phyloP scores from a whole-genome alignment of 2,113 vertebrate species.

The Callipepla squamata region DNA sequence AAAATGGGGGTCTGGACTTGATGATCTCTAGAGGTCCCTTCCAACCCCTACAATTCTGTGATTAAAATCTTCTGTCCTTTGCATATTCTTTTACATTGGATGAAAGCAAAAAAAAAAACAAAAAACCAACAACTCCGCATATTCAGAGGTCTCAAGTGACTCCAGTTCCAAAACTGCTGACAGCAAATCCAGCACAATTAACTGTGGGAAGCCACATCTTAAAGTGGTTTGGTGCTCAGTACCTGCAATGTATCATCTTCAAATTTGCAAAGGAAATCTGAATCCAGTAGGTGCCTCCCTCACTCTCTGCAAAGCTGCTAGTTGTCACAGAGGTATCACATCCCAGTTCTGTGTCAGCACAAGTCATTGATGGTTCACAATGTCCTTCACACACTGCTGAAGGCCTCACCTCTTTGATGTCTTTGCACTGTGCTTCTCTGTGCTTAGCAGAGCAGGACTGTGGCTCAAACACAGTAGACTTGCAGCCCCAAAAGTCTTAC shows the following conservation, averaged over 20 bases:
- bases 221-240: not conserved
- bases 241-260: not conserved
- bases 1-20: not conserved
- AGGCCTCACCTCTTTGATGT: not conserved
- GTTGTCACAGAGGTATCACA: not conserved
- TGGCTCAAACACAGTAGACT: not conserved
- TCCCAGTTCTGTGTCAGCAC: not conserved
- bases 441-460: not conserved
- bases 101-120: not conserved
- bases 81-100: not conserved
- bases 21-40: no score
- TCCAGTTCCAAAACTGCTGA: not conserved
- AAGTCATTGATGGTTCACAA: not conserved
- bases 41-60: no score
- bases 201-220: conserved; percentile 19
- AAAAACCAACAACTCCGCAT: not conserved
- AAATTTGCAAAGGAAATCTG: not conserved
- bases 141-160: not conserved
- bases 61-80: not conserved
- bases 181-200: conserved; percentile 11
- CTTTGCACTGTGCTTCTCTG: not conserved
- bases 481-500: not conserved
- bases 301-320: not conserved
- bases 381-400: not conserved
- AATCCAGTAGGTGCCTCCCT: not conserved